Conservation (phyloP, 2,888 invertebrate species). For the Himalopsyche japonica region DNA sequence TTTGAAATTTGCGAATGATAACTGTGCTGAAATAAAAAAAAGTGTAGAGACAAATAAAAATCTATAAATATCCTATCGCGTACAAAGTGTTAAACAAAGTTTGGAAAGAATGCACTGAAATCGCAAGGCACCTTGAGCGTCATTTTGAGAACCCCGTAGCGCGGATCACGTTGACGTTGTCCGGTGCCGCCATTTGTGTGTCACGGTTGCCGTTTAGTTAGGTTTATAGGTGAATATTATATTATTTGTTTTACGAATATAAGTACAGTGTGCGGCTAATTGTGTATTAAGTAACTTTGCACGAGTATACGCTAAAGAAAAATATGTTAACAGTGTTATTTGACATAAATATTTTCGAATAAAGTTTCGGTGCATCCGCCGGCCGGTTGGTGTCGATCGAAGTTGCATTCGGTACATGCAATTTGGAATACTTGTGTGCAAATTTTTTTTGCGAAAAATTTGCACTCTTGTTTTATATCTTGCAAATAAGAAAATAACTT, state of each 20-base stretch:
- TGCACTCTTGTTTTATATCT: background rate
- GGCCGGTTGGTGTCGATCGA: constrained; percentile 37
- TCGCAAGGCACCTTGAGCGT: constrained; percentile 76
- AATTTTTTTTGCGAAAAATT: constrained; percentile 16
- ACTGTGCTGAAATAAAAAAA: constrained; percentile 10
- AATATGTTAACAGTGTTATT: constrained; percentile 9
- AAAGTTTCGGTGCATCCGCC: constrained; percentile 38
- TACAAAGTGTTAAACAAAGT: constrained; percentile 28
- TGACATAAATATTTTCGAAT: constrained; percentile 20
- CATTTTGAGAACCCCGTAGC: constrained; percentile 77
- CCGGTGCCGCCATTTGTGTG: constrained; percentile 71
- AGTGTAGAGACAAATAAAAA: constrained; percentile 25
- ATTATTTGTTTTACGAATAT: constrained; percentile 24
- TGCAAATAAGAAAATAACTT: background rate
- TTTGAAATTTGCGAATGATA: constrained; percentile 26
- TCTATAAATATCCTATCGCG: constrained; percentile 33
- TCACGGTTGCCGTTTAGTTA: constrained; percentile 62
- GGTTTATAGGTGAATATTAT: constrained; percentile 65
- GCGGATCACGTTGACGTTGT: constrained; percentile 68
- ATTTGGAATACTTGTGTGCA: constrained; percentile 25
- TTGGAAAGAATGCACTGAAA: constrained; percentile 56
- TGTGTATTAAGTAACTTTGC: constrained; percentile 50
- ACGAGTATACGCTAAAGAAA: background rate
- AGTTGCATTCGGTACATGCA: constrained; percentile 36
- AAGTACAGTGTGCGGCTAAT: constrained; percentile 45